Conservation (phyloP, 2,113 vertebrate species). For the Anser brachyrhynchus region DNA sequence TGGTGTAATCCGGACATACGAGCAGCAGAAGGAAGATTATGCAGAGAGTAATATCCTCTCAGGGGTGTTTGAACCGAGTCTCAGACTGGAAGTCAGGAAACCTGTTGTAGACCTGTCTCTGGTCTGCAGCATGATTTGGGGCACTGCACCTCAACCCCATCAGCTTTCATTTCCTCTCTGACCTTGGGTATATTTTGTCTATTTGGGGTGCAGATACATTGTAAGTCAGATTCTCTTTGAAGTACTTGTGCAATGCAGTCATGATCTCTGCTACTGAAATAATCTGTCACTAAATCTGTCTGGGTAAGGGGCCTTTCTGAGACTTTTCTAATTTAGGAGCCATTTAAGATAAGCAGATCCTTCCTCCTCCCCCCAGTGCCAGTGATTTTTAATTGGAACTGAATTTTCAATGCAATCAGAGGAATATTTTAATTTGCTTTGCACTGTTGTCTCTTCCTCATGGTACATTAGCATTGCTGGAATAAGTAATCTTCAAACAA, state of each 20-base stretch:
- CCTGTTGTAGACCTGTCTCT: background rate
- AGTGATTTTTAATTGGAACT: background rate
- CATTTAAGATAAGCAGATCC: background rate
- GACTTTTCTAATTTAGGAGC: background rate
- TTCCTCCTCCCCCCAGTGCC: background rate
- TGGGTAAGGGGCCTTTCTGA: background rate
- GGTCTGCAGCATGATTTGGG: background rate
- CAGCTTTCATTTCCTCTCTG: background rate
- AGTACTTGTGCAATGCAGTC: background rate
- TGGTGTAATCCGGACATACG: background rate
- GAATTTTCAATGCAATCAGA: constrained; percentile 48
- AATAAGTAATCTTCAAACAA: background rate
- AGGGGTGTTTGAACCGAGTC: background rate
- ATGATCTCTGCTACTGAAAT: background rate
- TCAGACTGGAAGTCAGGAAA: background rate
- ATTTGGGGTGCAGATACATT: background rate
- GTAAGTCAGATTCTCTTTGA: background rate
- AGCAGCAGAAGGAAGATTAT: background rate
- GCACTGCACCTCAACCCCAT: background rate
- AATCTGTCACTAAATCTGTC: background rate
- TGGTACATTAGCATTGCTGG: background rate
- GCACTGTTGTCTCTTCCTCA: background rate
- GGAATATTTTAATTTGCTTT: background rate
- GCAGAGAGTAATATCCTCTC: background rate
- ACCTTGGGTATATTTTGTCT: background rate